Conservation (phyloP, 2,888 invertebrate species). For the Cryptops parisi region DNA sequence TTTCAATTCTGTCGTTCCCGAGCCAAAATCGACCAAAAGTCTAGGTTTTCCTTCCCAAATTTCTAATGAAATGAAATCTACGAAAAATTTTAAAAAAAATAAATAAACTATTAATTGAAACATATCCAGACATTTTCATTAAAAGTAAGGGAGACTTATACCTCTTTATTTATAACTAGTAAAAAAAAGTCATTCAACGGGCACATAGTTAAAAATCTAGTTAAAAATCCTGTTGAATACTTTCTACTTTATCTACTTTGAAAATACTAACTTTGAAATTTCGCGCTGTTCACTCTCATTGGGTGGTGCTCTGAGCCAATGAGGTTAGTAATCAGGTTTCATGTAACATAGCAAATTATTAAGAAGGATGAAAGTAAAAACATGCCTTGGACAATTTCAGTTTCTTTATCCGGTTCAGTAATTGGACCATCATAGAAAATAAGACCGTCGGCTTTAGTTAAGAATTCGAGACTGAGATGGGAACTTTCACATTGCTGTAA, state of each 20-base stretch:
- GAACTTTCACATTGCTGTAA: slow-evolving; percentile 75
- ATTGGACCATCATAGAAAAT: slow-evolving; percentile 81
- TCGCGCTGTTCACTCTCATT: no score
- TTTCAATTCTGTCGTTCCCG: slow-evolving; percentile 56
- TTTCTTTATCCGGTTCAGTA: slow-evolving; percentile 14
- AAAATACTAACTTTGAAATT: no score
- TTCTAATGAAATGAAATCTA: slow-evolving; percentile 83
- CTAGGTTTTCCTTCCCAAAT: slow-evolving; percentile 63
- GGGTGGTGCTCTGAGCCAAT: no score
- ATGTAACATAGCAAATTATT: no score
- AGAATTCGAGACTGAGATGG: slow-evolving; percentile 62
- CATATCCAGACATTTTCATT: background rate
- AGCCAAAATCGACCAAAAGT: slow-evolving; percentile 73
- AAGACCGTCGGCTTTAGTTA: slow-evolving; percentile 59
- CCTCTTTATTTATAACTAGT: no score
- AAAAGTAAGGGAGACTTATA: no score
- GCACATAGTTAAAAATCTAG: no score
- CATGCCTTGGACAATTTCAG: slow-evolving; percentile 12
- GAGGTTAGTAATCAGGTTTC: no score
- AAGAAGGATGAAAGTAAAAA: no score
- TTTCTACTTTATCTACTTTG: no score
- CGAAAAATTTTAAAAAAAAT: background rate
- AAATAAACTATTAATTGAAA: background rate
- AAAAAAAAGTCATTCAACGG: no score
- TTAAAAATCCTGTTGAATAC: no score